Base-by-base conservation (phyloP, 2,113 vertebrate species). In the Clarias batrachus region DNA sequence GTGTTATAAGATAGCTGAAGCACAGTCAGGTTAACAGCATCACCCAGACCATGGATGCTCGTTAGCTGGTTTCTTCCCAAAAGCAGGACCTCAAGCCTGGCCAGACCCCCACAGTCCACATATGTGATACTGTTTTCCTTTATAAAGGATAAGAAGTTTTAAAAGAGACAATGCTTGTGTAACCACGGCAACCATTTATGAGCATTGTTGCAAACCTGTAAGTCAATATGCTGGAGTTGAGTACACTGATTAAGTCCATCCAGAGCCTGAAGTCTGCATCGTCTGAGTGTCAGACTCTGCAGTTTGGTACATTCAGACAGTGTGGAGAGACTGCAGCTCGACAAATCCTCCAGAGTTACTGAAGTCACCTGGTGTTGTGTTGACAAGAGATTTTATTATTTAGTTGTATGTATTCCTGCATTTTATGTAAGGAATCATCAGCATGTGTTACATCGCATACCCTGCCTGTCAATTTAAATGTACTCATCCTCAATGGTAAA, bases 1-100 rank as follows among this genome's bases (percentile, higher is more conserved):
- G 90, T 95, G 88, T 99, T 99, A 91, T 96, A 90, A 0, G 98
- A 98, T 57, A 99, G 90, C 88, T 99, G 96, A 83, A 99, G 95
- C 87, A 92, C 91, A 6, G 91, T 91, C 71, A 99, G 89, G 91
- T 95, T 96, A 86, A 89, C 93, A 77, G 96, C 97, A n/a, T 94
- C 95, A 65, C 92, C 93, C 89, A 99, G 91, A 66, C 97, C 98
- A 68, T 94, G 96, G 90, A 98, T 89, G 82, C 96, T 97, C n/a
- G 94, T 95, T 88, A 99, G 93, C 21, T 89, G 91, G 91, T 99
- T 99, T 91, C 93, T 93, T 91, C 91, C 94, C 33, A 99, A 91
- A 82, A 95, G 94, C 87, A 99, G 93, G 86, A 97, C 92, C 86
- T 89, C 90, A 62, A 99, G 93, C 87, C 93, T 93, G 85, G 91